Percentiles rank a stretch among this genome's conserved stretches.
Evolutionary conservation across 2,888 invertebrate genomes (phyloP).

Genomic region (Halictus ligatus): DNA sequence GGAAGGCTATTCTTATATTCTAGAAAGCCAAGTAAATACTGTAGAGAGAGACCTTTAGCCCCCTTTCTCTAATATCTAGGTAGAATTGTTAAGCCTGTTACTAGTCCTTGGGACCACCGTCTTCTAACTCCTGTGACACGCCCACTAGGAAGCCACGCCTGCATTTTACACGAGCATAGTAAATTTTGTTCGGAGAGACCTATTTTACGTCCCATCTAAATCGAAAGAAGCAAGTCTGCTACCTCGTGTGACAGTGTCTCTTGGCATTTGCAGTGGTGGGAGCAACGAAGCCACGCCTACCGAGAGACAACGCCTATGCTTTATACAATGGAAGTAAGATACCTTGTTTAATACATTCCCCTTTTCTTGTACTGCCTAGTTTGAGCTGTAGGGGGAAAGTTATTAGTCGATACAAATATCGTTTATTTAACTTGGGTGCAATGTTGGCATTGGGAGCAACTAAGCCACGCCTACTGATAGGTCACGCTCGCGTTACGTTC

Average conservation of each 20-base stretch:
- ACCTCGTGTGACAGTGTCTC: no score
- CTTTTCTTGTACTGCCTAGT: no score
- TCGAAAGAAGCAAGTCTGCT: neutral
- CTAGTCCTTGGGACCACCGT: neutral
- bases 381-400: neutral
- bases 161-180: neutral
- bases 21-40: no score
- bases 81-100: neutral
- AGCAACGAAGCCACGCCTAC: neutral
- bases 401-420: neutral
- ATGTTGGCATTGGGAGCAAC: neutral
- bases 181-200: no score
- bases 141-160: neutral
- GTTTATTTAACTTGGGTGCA: neutral
- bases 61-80: neutral
- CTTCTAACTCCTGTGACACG: neutral
- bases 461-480: neutral
- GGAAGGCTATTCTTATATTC: no score
- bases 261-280: no score
- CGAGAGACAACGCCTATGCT: neutral
- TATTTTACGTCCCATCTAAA: no score
- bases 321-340: neutral
- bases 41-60: no score
- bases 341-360: no score
- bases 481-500: no score